Evolutionary conservation across 2,113 vertebrate genomes (phyloP).

Genomic region (human (Homo sapiens)): GRCh38 chr2:224954001-224954500

Average conservation of each 20-base stretch:
- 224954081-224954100: background rate
- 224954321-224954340: background rate
- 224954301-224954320: background rate
- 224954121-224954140: background rate
- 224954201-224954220: background rate
- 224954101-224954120: background rate
- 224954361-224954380: background rate
- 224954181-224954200: background rate
- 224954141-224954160: background rate
- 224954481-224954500: background rate
- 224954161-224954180: background rate
- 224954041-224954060: background rate
- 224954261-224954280: background rate
- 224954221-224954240: background rate
- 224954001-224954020: background rate
- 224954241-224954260: background rate
- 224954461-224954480: background rate
- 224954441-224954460: background rate
- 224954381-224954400: background rate
- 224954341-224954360: background rate
- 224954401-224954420: conserved; percentile 9
- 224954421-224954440: background rate
- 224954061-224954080: background rate
- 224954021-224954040: background rate
- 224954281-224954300: background rate